Evolutionary conservation across 2,113 vertebrate genomes (phyloP), one percentile per base, ranked within the genome.

Genomic region (Notarius quadriscutis): DNA sequence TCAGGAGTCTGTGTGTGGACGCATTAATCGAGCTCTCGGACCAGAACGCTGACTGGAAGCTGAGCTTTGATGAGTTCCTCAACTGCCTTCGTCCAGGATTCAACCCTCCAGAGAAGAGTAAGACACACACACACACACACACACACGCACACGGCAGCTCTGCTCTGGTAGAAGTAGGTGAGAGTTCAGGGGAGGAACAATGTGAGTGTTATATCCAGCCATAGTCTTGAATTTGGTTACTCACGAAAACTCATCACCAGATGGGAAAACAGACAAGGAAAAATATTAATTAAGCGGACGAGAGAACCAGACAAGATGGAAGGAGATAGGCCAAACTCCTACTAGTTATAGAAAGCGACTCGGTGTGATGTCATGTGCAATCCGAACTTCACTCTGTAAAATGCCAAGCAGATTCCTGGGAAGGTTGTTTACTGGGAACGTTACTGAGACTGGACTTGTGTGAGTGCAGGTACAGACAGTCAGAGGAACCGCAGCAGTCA

Each of bases 11-110:
- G 90, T 99, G 98, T 67, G 95, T 99, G 0, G 98, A 99, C 85
- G 98, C 98, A 72, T 97, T 99, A 90, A 99, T 99, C n/a, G 98
- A 99, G 91, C 96, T 99, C 67, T 99, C 98, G 14, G 98, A 99
- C 93, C 97, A 99, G 93, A 98, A 99, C 50, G 96, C 98, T 2
- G 98, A 99, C 93, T 99, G 98, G 98, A 99, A 99, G 92, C 96
- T 99, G 92, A 99, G 96, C 95, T 99, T 99, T 92, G 96, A 95
- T 84, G 98, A 99, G 93, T 99, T 99, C 93, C 96, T 99, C 90
- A 98, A 97, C 94, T 99, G 98, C 93, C 95, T 99, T 93, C 99
- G 97, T 91, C 98, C 98, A 0, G 95, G 96, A 63, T 99, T 97
- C 94, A 97, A 95, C 91, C 98, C 98, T 84, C 97, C 98, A 63